Evolutionary conservation across 2,888 invertebrate genomes (phyloP), one percentile per base, ranked within the genome.

Genomic region (Sesamia inferens): DNA sequence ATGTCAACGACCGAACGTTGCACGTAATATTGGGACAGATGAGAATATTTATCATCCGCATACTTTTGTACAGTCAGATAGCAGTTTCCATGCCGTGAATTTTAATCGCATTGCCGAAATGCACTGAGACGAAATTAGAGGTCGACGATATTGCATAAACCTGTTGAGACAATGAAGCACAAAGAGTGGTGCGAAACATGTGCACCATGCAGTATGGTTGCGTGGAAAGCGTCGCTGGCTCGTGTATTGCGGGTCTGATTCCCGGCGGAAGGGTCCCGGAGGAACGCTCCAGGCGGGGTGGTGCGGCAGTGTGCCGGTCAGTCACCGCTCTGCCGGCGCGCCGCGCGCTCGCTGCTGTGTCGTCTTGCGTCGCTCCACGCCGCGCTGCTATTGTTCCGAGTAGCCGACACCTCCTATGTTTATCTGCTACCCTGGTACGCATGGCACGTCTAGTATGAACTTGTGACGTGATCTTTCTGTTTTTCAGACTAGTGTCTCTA

Each of bases 281-380:
- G 95, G 94, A 93, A 84, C 89, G 92, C 87, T 92, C 92, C 92
- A 87, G 92, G 94, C 93, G 95, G 95, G 95, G 93, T 91, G 93
- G 90, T 87, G 95, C 95, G 95, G 94, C 95, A 96, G 88, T 96
- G 94, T 90, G 96, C 91, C 96, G 96, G 96, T 95, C 96, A 96
- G 96, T 96, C 95, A 96, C 96, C 96, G 96, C 94, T 95, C 88
- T 85, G 93, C 92, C 94, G 94, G 93, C 95, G 94, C 88, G 92
- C 92, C 92, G 96, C 84, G 92, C 95, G 93, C 94, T 93, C 94
- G 95, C 86, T 89, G 90, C 84, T 88, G 84, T 83, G 79, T 85
- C 76, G 83, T 86, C 81, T 87, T 83, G 84, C 88, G 87, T 79
- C 85, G 87, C 83, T 85, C 88, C 85, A 85, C 88, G 87, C 84